Percentiles rank a stretch among this genome's conserved stretches.
phyloP scores from a whole-genome alignment of 2,888 invertebrate species.

The Lasioglossum pauxillum region DNA sequence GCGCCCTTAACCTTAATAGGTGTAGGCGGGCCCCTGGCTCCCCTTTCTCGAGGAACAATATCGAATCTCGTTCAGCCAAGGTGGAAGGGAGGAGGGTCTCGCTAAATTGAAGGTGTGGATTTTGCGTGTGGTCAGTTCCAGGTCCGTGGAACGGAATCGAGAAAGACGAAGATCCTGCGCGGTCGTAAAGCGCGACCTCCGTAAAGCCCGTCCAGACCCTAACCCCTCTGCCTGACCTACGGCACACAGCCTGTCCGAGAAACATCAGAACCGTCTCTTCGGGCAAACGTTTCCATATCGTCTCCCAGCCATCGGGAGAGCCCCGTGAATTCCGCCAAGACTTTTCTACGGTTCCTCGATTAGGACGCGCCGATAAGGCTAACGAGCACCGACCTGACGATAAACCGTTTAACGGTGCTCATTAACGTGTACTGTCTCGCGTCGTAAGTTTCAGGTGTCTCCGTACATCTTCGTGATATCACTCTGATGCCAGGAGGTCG shows the following conservation, averaged over 20 bases:
- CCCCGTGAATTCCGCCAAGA: slow-evolving; percentile 51
- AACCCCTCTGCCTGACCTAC: slow-evolving; percentile 54
- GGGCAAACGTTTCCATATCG: slow-evolving; percentile 60
- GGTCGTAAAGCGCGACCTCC: slow-evolving; percentile 58
- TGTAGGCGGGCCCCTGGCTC: slow-evolving; percentile 29
- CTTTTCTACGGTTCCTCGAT: slow-evolving; percentile 55
- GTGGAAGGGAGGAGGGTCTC: slow-evolving; percentile 8
- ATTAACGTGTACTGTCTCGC: slow-evolving; percentile 70
- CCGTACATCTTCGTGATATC: slow-evolving; percentile 58
- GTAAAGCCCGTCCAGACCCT: slow-evolving; percentile 37
- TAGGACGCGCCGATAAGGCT: slow-evolving; percentile 71
- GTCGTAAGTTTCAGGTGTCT: slow-evolving; percentile 60
- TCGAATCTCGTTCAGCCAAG: slow-evolving; percentile 1
- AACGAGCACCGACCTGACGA: slow-evolving; percentile 72
- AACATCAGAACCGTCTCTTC: slow-evolving; percentile 50
- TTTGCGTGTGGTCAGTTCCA: slow-evolving; percentile 23
- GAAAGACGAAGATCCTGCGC: slow-evolving; percentile 32
- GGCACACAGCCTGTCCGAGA: slow-evolving; percentile 39
- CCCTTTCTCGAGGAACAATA: slow-evolving; percentile 9
- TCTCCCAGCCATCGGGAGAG: slow-evolving; percentile 48
- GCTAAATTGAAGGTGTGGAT: slow-evolving; percentile 36
- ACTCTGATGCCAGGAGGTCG: slow-evolving; percentile 56
- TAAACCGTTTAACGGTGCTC: slow-evolving; percentile 72
- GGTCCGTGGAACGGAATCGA: neutral
- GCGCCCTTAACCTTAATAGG: slow-evolving; percentile 40